phyloP scores from a whole-genome alignment of 2,113 vertebrate species.

The zebrafish (Danio rerio) region DNA sequence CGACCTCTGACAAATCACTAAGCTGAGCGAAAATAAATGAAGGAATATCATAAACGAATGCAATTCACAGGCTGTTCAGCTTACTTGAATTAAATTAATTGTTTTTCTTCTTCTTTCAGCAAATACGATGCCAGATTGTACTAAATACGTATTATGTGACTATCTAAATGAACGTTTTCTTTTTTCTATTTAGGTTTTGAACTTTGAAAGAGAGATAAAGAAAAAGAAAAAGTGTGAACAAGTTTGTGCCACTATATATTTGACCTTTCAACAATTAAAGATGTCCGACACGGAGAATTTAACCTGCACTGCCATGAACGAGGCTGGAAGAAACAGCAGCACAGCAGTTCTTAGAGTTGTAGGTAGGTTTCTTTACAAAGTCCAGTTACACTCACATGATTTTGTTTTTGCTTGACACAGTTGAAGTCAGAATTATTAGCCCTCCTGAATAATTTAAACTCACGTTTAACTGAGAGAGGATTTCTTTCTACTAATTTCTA shows the following conservation, averaged over 20 bases:
- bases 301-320: slow-evolving; percentile 74
- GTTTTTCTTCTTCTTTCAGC: not conserved
- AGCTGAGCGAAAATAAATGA: no score
- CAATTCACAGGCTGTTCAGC: not conserved
- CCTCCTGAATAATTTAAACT: no score
- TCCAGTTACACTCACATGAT: not conserved
- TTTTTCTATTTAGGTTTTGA: not conserved
- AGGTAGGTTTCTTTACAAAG: slow-evolving; percentile 71
- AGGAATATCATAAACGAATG: no score
- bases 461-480: no score
- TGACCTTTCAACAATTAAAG: slow-evolving; percentile 68
- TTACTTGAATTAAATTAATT: not conserved
- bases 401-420: not conserved
- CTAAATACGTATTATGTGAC: not conserved
- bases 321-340: slow-evolving; percentile 56
- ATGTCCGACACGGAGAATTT: slow-evolving; percentile 77
- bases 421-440: no score
- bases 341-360: slow-evolving; percentile 79
- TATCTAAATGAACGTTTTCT: not conserved
- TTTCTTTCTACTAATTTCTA: no score
- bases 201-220: not conserved
- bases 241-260: slow-evolving; percentile 49
- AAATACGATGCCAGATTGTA: not conserved
- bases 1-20: no score
- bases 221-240: not conserved